Percentiles rank a stretch among this genome's conserved stretches.
Conservation (phyloP, 1,140 invertebrate species). For the Bradynema listronoti region DNA sequence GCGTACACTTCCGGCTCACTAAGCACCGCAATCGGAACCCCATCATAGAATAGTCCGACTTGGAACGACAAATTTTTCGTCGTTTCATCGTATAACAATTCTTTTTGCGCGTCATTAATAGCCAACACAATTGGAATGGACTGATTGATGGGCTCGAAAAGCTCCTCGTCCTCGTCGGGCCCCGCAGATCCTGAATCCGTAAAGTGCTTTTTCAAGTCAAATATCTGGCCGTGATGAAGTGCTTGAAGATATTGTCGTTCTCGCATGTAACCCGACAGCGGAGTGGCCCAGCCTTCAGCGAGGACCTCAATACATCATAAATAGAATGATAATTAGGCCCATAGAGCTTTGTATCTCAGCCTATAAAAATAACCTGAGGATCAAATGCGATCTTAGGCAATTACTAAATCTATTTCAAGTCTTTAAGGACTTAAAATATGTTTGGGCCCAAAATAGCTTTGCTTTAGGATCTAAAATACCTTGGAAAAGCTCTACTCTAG, state of each 20-base stretch:
- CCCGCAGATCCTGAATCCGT: too few relatives aligned
- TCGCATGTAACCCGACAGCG: conserved; percentile 86
- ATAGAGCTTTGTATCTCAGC: not conserved
- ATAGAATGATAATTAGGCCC: not conserved
- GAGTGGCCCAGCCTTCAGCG: conserved; percentile 93
- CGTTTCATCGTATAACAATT: not conserved
- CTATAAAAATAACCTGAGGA: not conserved
- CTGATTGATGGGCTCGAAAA: conserved; percentile 69
- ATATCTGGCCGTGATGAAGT: conserved; percentile 83
- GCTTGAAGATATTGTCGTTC: conserved; percentile 87
- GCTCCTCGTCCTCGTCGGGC: conserved; percentile 22
- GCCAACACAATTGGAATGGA: conserved; percentile 90
- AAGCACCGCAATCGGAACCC: conserved; percentile 73
- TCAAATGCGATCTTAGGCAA: not conserved
- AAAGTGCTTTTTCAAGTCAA: conserved; percentile 61
- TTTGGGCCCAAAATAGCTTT: not conserved
- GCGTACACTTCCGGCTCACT: conserved; percentile 85
- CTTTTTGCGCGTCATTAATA: conserved; percentile 67
- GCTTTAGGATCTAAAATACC: not conserved
- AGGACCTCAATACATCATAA: conserved; percentile 63
- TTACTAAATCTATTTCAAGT: not conserved
- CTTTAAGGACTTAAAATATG: not conserved
- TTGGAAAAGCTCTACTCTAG: too few relatives aligned
- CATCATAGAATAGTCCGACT: conserved; percentile 43
- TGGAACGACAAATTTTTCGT: conserved; percentile 60